phyloP scores from a whole-genome alignment of 2,888 invertebrate genomes.

The Microplitis deprimator region DNA sequence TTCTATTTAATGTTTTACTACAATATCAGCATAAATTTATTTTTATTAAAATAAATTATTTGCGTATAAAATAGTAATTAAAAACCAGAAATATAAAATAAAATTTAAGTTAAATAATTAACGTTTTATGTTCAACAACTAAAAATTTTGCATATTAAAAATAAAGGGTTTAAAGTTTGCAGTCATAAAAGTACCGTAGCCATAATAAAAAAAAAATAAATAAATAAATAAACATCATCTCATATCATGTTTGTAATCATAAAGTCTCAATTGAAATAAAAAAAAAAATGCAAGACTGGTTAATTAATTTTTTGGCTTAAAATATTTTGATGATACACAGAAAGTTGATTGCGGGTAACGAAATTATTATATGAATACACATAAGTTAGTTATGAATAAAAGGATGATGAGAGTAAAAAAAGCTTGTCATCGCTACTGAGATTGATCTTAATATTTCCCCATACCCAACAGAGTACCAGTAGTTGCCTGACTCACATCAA shows the following conservation, averaged over 20 bases:
- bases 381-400: not conserved
- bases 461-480: not conserved
- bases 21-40: too few species aligned
- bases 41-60: not conserved
- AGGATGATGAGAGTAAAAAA: not conserved
- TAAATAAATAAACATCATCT: not conserved
- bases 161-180: not conserved
- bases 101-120: not conserved
- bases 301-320: not conserved
- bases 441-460: constrained; percentile 25
- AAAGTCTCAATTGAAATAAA: not conserved
- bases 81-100: not conserved
- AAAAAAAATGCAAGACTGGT: not conserved
- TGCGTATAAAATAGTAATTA: not conserved
- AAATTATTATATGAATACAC: not conserved
- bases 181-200: not conserved
- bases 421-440: constrained; percentile 30
- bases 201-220: not conserved
- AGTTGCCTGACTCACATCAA: constrained; percentile 14
- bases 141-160: not conserved
- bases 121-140: not conserved
- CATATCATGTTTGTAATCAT: not conserved
- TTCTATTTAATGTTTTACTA: too few species aligned
- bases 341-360: not conserved
- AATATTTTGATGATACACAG: not conserved